A percentile compares a stretch with the other conserved stretches of the same genome.
These are phyloP conservation scores for Pelochelys cantorii DNA, from an alignment of 2,797 vertebrate genomes.

Conservation along the genomic window DNA sequence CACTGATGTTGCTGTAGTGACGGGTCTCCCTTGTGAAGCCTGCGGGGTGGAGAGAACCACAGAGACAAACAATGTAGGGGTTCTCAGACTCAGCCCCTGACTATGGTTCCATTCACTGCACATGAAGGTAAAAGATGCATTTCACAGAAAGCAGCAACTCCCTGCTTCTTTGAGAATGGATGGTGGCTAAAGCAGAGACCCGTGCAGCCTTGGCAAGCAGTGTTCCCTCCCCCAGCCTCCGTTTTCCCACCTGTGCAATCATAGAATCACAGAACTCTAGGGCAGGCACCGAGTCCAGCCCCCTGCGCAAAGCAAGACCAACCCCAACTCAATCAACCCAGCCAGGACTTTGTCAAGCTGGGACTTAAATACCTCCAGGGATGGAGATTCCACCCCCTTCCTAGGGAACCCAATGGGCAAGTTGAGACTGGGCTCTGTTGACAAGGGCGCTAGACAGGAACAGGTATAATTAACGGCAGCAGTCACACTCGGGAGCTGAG, in stretches of 20 bases:
- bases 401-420: accelerated
- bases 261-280: too few relatives aligned
- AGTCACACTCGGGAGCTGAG: background rate
- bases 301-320: too few relatives aligned
- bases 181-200: background rate
- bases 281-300: too few relatives aligned
- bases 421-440: accelerated
- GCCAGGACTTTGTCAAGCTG: too few relatives aligned
- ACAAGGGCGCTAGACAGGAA: background rate
- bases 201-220: accelerated
- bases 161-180: background rate
- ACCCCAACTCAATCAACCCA: too few relatives aligned
- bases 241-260: accelerated
- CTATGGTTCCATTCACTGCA: slow-evolving; percentile 7
- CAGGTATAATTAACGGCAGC: background rate
- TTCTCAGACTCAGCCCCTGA: accelerated
- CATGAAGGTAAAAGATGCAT: background rate
- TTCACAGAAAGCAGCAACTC: background rate
- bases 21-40: slow-evolving; percentile 62
- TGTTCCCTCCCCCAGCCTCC: accelerated
- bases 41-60: background rate
- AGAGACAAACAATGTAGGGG: accelerated
- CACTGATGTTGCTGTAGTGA: background rate
- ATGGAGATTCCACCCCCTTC: too few relatives aligned
- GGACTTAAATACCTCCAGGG: too few relatives aligned